Percentiles rank a stretch among this genome's conserved stretches.
These are phyloP conservation scores for Tineola bisselliella DNA, from an alignment of 2,888 invertebrate species.

Conservation along the genomic window DNA sequence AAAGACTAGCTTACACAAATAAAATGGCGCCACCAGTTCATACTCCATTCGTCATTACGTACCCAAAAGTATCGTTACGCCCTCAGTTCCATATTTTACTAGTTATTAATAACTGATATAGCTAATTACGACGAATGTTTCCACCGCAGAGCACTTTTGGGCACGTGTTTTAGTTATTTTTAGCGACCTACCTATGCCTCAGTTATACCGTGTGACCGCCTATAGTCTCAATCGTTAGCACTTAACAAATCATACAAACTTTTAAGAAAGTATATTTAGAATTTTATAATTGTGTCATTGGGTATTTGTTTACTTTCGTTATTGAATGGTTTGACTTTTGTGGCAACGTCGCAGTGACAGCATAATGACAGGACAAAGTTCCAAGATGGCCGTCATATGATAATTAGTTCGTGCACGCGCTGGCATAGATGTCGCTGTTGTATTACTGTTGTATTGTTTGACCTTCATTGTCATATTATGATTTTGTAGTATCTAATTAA, in stretches of 20 bases:
- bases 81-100: not conserved
- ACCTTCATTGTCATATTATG: not conserved
- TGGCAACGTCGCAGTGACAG: slow-evolving; percentile 57
- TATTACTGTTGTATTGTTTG: slow-evolving; percentile 7
- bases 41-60: not conserved
- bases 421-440: slow-evolving; percentile 37
- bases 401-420: slow-evolving; percentile 38
- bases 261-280: not conserved
- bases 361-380: slow-evolving; percentile 55
- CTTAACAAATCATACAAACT: not conserved
- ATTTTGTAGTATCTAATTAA: not conserved
- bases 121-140: slow-evolving; percentile 16
- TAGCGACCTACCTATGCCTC: slow-evolving; percentile 1
- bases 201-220: slow-evolving; percentile 16
- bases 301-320: slow-evolving; percentile 50
- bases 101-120: not conserved
- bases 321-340: slow-evolving; percentile 43
- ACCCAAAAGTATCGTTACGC: too few relatives aligned
- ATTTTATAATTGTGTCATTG: slow-evolving; percentile 14
- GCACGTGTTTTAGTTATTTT: not conserved
- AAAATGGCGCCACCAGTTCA: slow-evolving; percentile 61
- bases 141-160: slow-evolving; percentile 1
- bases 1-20: slow-evolving; percentile 43
- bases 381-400: slow-evolving; percentile 42
- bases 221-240: not conserved